phyloP scores from a whole-genome alignment of 2,888 invertebrate genomes.

The Amitus sp. region DNA sequence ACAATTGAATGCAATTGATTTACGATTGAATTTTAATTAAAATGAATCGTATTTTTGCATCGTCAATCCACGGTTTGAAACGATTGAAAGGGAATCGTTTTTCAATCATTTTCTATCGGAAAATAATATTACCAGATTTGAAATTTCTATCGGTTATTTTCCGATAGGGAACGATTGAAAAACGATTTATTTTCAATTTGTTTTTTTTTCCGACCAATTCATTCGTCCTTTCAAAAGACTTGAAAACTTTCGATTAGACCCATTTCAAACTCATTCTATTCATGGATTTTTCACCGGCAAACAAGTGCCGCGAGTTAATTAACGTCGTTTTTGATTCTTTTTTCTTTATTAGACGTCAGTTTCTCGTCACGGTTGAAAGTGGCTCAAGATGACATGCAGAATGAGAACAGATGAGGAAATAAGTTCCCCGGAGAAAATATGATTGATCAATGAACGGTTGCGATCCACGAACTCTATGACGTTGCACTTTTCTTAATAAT shows the following conservation, averaged over 20 bases:
- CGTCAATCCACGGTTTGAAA: no score
- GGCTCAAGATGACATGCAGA: conserved; percentile 8
- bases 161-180: no score
- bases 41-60: no score
- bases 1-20: no score
- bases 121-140: no score
- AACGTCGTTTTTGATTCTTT: not conserved
- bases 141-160: no score
- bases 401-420: conserved; percentile 8
- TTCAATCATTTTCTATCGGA: no score
- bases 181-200: no score
- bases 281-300: not conserved
- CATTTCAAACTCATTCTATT: not conserved
- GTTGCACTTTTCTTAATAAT: conserved; percentile 9
- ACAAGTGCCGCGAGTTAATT: conserved; percentile 5
- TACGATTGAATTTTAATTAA: no score
- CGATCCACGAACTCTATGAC: conserved; percentile 5
- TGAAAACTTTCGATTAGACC: no score
- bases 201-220: no score
- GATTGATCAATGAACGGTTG: conserved; percentile 9
- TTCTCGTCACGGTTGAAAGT: conserved; percentile 8
- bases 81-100: no score
- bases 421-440: not conserved
- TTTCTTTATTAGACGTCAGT: not conserved
- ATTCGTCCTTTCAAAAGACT: not conserved